Evolutionary conservation across 2,888 invertebrate species (phyloP).

Genomic region (Drosophila multiciliata): DNA sequence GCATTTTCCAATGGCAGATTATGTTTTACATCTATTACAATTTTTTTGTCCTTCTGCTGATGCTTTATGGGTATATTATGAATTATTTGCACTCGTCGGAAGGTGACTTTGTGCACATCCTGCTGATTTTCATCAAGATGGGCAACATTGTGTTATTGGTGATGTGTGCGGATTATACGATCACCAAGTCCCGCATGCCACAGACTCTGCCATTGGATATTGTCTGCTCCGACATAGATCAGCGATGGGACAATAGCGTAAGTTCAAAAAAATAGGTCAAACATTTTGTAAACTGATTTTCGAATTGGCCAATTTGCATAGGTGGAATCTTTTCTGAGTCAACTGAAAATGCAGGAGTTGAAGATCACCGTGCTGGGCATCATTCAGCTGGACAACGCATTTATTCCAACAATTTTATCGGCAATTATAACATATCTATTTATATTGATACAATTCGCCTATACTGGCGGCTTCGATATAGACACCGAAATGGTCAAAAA

Average conservation of each 20-base stretch:
- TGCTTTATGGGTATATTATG: conserved; percentile 71
- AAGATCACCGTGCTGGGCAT: conserved; percentile 75
- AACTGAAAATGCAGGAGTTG: conserved; percentile 68
- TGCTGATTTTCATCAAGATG: conserved; percentile 59
- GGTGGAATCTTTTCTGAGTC: conserved; percentile 65
- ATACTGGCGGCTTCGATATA: conserved; percentile 64
- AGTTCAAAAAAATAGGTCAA: conserved; percentile 27
- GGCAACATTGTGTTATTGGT: conserved; percentile 70
- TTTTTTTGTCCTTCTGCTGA: conserved; percentile 68
- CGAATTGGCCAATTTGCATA: conserved; percentile 3
- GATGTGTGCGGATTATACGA: conserved; percentile 70
- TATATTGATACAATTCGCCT: conserved; percentile 75
- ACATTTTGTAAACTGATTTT: background rate
- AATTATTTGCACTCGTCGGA: conserved; percentile 49
- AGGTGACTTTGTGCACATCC: conserved; percentile 43
- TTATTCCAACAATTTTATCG: conserved; percentile 75
- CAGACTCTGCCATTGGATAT: conserved; percentile 69
- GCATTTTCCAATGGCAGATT: conserved; percentile 77
- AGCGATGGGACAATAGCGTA: conserved; percentile 80
- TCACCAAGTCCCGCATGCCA: conserved; percentile 66
- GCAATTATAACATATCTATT: conserved; percentile 79
- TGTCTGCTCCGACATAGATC: conserved; percentile 76
- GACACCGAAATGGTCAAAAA: conserved; percentile 20
- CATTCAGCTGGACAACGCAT: conserved; percentile 72
- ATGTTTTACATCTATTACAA: conserved; percentile 78